These are phyloP conservation scores for Venustoraphidia nigricollis DNA, from an alignment of 2,888 invertebrate genomes.

Conservation along the genomic window DNA sequence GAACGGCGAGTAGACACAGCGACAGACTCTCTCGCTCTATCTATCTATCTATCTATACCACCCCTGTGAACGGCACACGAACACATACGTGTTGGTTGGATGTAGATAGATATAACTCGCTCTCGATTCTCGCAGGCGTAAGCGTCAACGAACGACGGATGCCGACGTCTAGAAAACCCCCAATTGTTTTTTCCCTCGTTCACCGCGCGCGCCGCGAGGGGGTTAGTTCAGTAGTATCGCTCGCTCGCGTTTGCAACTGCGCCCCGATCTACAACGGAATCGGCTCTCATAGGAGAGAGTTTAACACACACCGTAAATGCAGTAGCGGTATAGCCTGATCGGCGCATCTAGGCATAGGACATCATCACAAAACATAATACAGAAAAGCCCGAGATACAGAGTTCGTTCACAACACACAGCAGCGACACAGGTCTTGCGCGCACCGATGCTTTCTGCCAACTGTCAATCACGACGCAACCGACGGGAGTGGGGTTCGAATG, in stretches of 20 bases:
- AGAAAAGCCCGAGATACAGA: background rate
- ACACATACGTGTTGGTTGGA: too few relatives aligned
- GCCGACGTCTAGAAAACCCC: constrained; percentile 1
- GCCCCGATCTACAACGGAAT: background rate
- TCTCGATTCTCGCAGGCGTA: background rate
- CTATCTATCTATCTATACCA: too few relatives aligned
- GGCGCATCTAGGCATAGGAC: too few relatives aligned
- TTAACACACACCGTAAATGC: background rate
- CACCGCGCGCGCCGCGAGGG: background rate
- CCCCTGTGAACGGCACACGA: too few relatives aligned
- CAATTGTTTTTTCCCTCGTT: constrained; percentile 4
- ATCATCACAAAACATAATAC: background rate
- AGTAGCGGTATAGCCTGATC: too few relatives aligned
- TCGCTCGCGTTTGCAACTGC: constrained; percentile 1
- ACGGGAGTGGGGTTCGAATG: constrained; percentile 37
- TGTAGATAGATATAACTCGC: too few relatives aligned
- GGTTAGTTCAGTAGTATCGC: background rate
- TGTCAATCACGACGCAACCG: constrained; percentile 42
- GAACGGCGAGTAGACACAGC: too few relatives aligned
- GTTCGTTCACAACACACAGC: background rate
- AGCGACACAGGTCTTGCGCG: constrained; percentile 38
- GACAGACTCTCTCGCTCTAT: too few relatives aligned
- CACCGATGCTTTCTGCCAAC: constrained; percentile 49
- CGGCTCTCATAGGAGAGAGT: background rate
- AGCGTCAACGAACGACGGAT: background rate